Evolutionary conservation across 2,888 invertebrate species (phyloP), one percentile per base, ranked within the genome.

Genomic region (Byasa hedistus): DNA sequence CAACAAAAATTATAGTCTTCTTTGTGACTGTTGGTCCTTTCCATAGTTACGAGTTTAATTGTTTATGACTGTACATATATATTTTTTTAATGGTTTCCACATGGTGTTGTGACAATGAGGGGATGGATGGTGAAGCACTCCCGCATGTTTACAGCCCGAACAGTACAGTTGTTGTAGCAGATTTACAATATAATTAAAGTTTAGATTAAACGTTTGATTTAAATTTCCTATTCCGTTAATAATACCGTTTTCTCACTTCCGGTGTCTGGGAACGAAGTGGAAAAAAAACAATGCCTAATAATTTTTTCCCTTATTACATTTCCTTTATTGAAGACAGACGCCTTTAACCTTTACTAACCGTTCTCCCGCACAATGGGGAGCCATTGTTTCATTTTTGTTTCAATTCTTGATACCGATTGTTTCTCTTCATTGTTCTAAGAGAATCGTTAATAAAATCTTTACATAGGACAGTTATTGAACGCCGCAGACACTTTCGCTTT

Each of bases 331-430:
- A 12, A 39, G 12, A 39, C 15, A 39, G 39, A 15, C 39, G 39
- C 15, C 39, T 39, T 17, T 39, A 39, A 39, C 39, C 17, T 39
- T 39, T 39, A 3, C 27, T 5, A 27, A 27, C 3, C 5, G 27
- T 36, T 36, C 8, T 48, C 19, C 12, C 48, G 2, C 48, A n/a
- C 21, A 57, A 57, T 24, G 39, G 17, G 19, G 21, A 44, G 8
- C 65, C 23, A 66, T 66, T 66, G 61, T 66, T 57, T 54, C 15
- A 15, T 24, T 66, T 57, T 65, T 57, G 48, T 61, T 27, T 17
- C 19, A 15, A 32, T 12, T 48, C 48, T 48, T 7, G n/a, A 7
- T 48, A 48, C 22, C 12, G 10, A 61, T n/a, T 65, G n/a, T 54
- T 65, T 66, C 56, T 54, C 66, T 57, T 27, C 52, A 61, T 66